These are phyloP conservation scores for Cheirogaleus major DNA, from an alignment of 2,797 vertebrate genomes.

Conservation along the genomic window DNA sequence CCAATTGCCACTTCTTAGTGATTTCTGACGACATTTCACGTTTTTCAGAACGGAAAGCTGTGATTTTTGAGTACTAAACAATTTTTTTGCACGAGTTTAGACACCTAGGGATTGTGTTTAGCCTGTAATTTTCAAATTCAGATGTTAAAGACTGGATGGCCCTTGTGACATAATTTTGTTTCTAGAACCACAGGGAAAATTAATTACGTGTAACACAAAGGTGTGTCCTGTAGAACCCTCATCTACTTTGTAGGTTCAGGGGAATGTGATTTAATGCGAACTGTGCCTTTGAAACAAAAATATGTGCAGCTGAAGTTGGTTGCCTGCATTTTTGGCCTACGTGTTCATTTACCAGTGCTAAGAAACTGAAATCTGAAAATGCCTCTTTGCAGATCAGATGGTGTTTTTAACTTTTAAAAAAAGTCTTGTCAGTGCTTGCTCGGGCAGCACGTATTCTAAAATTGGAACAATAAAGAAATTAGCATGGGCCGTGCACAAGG, in stretches of 20 bases:
- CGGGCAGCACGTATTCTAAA: not conserved
- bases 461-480: not conserved
- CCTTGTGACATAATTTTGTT: not conserved
- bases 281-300: conserved; percentile 53
- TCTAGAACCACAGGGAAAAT: conserved; percentile 28
- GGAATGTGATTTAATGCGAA: not conserved
- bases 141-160: not conserved
- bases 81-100: not conserved
- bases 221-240: conserved; percentile 54
- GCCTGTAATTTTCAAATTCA: not conserved
- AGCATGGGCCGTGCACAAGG: not conserved
- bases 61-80: not conserved
- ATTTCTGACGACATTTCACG: not conserved
- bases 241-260: conserved; percentile 7
- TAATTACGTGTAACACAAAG: conserved; percentile 62
- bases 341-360: conserved; percentile 19
- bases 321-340: conserved; percentile 30
- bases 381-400: conserved; percentile 49
- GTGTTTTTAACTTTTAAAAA: conserved; percentile 71
- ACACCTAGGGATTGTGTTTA: not conserved
- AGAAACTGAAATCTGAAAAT: conserved; percentile 75
- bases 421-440: conserved; percentile 10
- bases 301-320: conserved; percentile 5
- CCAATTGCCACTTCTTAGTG: not conserved
- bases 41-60: not conserved